These are phyloP conservation scores for Balaenoptera acutorostrata DNA, from an alignment of 2,113 vertebrate genomes.

Conservation along the genomic window DNA sequence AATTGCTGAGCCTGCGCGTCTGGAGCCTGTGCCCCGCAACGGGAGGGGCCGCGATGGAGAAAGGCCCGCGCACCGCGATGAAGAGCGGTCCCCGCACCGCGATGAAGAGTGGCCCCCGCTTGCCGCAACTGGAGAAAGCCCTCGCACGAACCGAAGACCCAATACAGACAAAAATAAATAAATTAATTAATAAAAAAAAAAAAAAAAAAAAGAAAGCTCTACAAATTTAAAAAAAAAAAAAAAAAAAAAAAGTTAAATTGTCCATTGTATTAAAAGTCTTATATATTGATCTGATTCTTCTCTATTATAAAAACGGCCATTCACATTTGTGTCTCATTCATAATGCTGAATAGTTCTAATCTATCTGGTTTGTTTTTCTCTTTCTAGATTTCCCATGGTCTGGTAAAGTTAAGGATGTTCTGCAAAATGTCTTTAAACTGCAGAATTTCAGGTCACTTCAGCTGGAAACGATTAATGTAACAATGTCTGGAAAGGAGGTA, in stretches of 20 bases:
- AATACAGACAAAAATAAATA: no score
- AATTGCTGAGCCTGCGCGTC: no score
- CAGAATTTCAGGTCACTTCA: conserved; percentile 90
- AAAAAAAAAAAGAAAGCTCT: no score
- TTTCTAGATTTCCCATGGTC: conserved; percentile 93
- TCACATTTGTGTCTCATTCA: background rate
- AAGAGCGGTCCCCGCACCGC: no score
- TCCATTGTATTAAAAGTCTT: background rate
- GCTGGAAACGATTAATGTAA: conserved; percentile 91
- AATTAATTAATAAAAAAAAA: no score
- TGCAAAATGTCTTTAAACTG: conserved; percentile 87
- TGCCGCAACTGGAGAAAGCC: no score
- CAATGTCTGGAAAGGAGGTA: conserved; percentile 89
- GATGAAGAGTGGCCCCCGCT: no score
- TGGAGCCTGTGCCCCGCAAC: no score
- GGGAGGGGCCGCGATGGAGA: no score
- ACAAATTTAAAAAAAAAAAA: no score
- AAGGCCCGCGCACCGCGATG: no score
- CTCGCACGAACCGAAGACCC: no score
- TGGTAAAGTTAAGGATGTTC: conserved; percentile 79
- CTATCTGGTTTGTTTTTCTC: background rate
- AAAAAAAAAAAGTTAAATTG: background rate
- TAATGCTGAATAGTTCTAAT: background rate
- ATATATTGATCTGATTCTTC: background rate
- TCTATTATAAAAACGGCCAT: background rate